These are phyloP conservation scores for Arvicola amphibius DNA, from an alignment of 2,797 vertebrate genomes.

Conservation along the genomic window DNA sequence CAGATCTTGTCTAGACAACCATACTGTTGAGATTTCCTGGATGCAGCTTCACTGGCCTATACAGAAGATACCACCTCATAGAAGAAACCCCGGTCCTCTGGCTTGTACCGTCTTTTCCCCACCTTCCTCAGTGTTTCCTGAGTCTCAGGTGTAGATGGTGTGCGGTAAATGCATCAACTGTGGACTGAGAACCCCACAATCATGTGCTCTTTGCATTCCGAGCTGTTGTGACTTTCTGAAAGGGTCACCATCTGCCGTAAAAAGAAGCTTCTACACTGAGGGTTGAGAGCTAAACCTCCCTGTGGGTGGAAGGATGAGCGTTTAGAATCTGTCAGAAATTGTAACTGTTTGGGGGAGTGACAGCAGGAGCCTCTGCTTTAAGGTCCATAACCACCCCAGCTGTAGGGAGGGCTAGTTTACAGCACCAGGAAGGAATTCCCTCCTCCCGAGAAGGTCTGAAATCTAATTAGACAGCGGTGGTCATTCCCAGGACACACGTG, in stretches of 20 bases:
- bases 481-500: accelerated
- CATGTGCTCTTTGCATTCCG: background rate
- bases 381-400: background rate
- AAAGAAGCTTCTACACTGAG: background rate
- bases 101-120: background rate
- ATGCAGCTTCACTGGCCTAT: background rate
- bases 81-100: background rate
- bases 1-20: background rate
- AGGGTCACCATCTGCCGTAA: background rate
- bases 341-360: background rate
- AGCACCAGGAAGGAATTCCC: background rate
- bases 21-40: background rate
- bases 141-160: no score
- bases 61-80: background rate
- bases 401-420: background rate
- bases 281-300: background rate
- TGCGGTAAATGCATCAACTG: background rate
- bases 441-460: background rate
- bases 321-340: background rate
- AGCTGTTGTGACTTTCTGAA: background rate
- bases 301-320: background rate
- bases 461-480: background rate
- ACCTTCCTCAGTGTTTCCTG: background rate
- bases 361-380: background rate
- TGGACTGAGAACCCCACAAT: no score